Percentiles rank a stretch among this genome's conserved stretches.
Evolutionary conservation across 1,140 invertebrate genomes (phyloP).

Genomic region (Tetragonula clypearis): DNA sequence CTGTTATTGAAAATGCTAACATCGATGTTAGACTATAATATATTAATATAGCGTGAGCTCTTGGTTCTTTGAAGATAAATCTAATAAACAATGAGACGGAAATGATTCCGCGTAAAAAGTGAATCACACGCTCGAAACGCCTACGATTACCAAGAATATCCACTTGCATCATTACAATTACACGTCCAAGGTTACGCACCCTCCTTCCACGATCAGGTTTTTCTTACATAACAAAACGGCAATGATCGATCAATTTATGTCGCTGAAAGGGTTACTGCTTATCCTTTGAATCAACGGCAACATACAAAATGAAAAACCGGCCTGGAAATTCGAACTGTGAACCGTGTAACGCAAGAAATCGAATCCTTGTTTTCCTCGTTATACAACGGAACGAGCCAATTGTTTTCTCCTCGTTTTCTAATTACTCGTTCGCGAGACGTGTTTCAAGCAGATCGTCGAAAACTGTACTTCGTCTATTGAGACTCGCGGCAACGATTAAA

Average conservation of each 20-base stretch:
- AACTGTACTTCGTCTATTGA: background rate
- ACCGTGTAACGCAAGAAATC: conserved; percentile 2
- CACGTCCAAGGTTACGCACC: conserved; percentile 23
- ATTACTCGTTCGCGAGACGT: background rate
- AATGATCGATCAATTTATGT: conserved; percentile 30
- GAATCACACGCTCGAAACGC: conserved; percentile 17
- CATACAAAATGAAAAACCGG: background rate
- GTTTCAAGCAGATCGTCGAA: conserved; percentile 2
- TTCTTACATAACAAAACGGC: conserved; percentile 35
- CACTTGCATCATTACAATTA: background rate
- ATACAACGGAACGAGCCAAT: conserved; percentile 27
- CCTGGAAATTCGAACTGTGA: background rate
- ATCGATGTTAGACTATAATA: background rate
- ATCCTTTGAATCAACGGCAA: background rate
- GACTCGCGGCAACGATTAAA: background rate
- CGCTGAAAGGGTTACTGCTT: background rate
- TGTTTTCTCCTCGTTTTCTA: background rate
- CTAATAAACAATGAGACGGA: conserved; percentile 26
- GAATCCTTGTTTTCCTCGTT: conserved; percentile 23
- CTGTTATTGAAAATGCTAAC: background rate
- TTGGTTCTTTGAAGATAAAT: background rate
- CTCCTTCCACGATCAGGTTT: conserved; percentile 2
- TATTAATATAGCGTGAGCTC: background rate
- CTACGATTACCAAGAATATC: background rate
- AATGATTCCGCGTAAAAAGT: conserved; percentile 19